A percentile compares a stretch with the other conserved stretches of the same genome.
Conservation (phyloP, 1,140 invertebrate genomes). For the Bombus superbus region DNA sequence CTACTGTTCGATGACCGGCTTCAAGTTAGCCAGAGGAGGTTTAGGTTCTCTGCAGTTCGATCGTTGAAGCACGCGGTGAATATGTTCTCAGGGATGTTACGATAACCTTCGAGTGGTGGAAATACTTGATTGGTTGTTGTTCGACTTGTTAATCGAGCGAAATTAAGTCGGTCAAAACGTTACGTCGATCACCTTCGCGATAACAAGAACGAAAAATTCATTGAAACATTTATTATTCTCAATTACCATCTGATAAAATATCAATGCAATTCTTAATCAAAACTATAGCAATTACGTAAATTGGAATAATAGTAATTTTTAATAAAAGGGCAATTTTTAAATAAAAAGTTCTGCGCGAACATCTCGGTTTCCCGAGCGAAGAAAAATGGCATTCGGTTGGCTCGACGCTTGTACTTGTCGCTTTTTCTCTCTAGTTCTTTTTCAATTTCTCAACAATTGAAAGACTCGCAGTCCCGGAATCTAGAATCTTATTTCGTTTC, state of each 20-base stretch:
- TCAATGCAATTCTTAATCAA: too few species aligned
- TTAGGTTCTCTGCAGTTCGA: background rate
- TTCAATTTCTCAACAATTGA: background rate
- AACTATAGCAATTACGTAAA: too few species aligned
- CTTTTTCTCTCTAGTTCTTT: background rate
- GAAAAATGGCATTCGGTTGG: background rate
- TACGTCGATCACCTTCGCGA: background rate
- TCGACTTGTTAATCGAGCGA: background rate
- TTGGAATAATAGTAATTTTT: too few species aligned
- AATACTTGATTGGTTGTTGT: background rate
- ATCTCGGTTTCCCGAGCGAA: background rate
- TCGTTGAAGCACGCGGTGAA: background rate
- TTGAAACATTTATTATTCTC: background rate
- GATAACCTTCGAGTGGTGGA: background rate
- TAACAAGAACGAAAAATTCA: background rate
- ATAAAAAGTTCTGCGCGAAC: background rate
- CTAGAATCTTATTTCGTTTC: constrained; percentile 23
- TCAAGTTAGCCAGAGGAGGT: background rate
- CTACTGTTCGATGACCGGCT: constrained; percentile 9
- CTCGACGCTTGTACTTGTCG: background rate
- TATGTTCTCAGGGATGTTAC: background rate
- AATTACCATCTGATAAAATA: too few species aligned
- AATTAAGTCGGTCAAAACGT: background rate
- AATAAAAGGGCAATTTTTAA: too few species aligned
- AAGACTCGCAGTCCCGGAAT: background rate